Base-by-base conservation (phyloP, 2,113 vertebrate species). In the Dipodomys stephensi region DNA sequence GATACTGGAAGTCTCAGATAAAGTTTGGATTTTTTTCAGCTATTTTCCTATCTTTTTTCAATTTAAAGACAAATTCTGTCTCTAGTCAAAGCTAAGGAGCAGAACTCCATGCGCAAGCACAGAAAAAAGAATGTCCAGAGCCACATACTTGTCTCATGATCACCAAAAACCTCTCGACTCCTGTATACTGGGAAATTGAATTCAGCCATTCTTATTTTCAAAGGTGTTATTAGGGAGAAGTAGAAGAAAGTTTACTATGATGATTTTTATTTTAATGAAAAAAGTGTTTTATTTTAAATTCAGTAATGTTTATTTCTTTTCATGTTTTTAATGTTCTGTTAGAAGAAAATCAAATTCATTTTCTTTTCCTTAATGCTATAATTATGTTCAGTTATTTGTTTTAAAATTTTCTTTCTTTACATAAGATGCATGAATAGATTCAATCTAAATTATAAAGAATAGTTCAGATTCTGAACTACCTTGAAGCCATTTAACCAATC, bases 211-310 rank as follows among this genome's bases (percentile, higher is more conserved):
- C 20, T 57, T 87, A 2, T 84, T 85, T 89, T 32, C 25, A 81
- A 72, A 69, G 27, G 69, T n/a, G 19, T 46, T 71, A 65, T 27
- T 77, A 87, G 11, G n/a, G 6, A 77, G 23, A 74, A 22, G 3
- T 7, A 23, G 20, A 0, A 92, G 46, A 88, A 95, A 91, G 64
- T 18, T n/a, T 16, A 57, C n/a, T 25, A 19, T 71, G 30, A 35
- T 35, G 20, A 13, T 13, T 84, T 82, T 73, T 39, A 30, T 74
- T 85, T 28, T 64, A 64, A 83, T 65, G 86, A 62, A 77, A 62
- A 77, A 73, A n/a, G 22, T 79, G 44, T 53, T 92, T 83, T 69
- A 35, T 81, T 91, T 87, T 84, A 78, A 92, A 69, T 86, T 86
- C 53, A 22, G 19, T 60, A 27, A 32, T 30, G 23, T 88, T 91